Conservation (phyloP, 1,140 invertebrate species). For the Euura saliciscinereae region DNA sequence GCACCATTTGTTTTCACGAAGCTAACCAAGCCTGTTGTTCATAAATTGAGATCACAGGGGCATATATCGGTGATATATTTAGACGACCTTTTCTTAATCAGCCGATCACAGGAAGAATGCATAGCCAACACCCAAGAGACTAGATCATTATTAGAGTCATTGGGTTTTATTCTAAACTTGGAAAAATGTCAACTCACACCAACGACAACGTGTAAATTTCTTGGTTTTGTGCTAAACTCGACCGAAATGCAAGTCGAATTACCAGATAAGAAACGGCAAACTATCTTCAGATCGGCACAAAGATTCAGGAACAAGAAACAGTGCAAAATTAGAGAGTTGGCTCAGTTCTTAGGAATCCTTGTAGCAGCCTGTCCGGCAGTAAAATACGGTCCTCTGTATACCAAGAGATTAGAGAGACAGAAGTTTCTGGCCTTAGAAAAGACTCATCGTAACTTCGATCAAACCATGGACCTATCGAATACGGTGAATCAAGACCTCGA, state of each 20-base stretch:
- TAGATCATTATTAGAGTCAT: not conserved
- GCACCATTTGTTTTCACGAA: too few relatives aligned
- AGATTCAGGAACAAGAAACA: slow-evolving; percentile 2
- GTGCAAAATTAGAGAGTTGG: slow-evolving; percentile 31
- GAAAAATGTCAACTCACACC: slow-evolving; percentile 25
- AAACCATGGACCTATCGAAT: not conserved
- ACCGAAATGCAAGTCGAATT: too few relatives aligned
- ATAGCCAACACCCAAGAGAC: slow-evolving; percentile 9
- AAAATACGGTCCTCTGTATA: slow-evolving; percentile 16
- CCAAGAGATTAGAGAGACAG: slow-evolving; percentile 25
- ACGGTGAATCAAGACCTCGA: not conserved
- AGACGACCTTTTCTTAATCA: not conserved
- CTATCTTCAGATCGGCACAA: slow-evolving; percentile 5
- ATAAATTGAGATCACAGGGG: not conserved
- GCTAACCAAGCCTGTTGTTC: too few relatives aligned
- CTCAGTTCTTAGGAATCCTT: slow-evolving; percentile 29
- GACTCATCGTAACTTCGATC: not conserved
- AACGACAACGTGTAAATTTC: slow-evolving; percentile 17
- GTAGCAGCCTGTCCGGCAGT: not conserved
- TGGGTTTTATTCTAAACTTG: too few relatives aligned
- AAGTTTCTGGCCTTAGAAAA: slow-evolving; percentile 15
- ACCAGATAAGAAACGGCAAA: slow-evolving; percentile 21
- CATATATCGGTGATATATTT: not conserved
- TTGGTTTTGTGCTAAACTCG: slow-evolving; percentile 12
- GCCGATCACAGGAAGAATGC: slow-evolving; percentile 10